A percentile compares a stretch with the other conserved stretches of the same genome.
Conservation (phyloP, 2,113 vertebrate genomes). For the Danionella cerebrum region DNA sequence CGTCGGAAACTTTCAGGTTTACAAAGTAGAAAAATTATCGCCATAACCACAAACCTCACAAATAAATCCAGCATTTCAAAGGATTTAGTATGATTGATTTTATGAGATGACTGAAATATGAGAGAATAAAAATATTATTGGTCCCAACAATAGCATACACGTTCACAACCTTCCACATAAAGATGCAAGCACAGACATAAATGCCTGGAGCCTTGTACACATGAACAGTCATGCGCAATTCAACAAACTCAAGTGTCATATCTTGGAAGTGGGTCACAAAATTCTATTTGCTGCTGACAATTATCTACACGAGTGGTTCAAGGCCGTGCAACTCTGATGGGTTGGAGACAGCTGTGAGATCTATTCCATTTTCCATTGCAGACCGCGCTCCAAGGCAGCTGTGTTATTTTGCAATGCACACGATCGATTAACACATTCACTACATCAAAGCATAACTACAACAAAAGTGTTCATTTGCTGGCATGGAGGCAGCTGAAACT, state of each 20-base stretch:
- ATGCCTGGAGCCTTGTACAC: neutral
- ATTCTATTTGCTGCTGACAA: neutral
- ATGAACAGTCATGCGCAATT: neutral
- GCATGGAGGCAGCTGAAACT: neutral
- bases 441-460: neutral
- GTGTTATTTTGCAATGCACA: neutral
- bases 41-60: no score
- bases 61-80: no score
- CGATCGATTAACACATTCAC: constrained; percentile 7
- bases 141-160: no score
- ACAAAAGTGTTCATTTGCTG: neutral
- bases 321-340: constrained; percentile 26
- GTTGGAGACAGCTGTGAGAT: constrained; percentile 34
- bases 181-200: neutral
- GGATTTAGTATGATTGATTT: no score
- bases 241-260: neutral
- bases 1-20: no score
- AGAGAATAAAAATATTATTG: no score
- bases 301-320: constrained; percentile 31
- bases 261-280: constrained; percentile 10
- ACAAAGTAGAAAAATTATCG: no score
- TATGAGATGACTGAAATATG: no score
- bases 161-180: no score
- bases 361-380: constrained; percentile 10
- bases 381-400: neutral